Base-by-base conservation (phyloP, 2,797 vertebrate species). In the Tragopan temminckii region DNA sequence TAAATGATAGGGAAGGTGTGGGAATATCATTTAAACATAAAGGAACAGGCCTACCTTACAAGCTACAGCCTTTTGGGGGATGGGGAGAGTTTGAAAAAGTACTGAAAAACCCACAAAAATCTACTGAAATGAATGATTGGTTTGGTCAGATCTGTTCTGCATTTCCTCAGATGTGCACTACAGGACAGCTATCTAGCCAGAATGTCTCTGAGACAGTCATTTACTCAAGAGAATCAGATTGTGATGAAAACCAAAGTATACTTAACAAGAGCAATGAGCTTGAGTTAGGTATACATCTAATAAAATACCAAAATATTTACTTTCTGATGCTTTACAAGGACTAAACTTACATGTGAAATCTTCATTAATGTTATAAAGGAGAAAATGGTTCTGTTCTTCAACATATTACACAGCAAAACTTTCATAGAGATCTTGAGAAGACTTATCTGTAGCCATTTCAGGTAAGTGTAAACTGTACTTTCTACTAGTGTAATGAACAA, bases 261-360 rank as follows among this genome's bases (percentile, higher is more conserved):
- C 12, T 40, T 38, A 52, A 40, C 10, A 6, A 36, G 29, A 38
- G 38, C 0, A 0, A 13, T 6, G 29, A 38, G 35, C 7, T 48
- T 50, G 36, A 19, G 70, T 57, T 46, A 21, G 21, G 42, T 14
- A 5, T 11, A 14, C n/a, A 20, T n/a, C 55, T 88, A 6, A 45
- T 23, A 52, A 70, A 25, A 21, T 45, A 33, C 5, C 4, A 3
- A n/a, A 38, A 38, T 31, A 21, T 31, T 61, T 64, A 13, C 33
- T 33, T 67, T 33, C 9, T 16, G 46, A 14, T 55, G 11, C 24
- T 63, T 57, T 5, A 21, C 7, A 66, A 46, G 42, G 58, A 27
- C 20, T 62, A 24, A 74, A 33, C 10, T 24, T 58, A 33, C 36
- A 31, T 68, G 18, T 52, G 71, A 25, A 11, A 9, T 45, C 46